Evolutionary conservation across 2,888 invertebrate species (phyloP).

Genomic region (Thyatira batis): DNA sequence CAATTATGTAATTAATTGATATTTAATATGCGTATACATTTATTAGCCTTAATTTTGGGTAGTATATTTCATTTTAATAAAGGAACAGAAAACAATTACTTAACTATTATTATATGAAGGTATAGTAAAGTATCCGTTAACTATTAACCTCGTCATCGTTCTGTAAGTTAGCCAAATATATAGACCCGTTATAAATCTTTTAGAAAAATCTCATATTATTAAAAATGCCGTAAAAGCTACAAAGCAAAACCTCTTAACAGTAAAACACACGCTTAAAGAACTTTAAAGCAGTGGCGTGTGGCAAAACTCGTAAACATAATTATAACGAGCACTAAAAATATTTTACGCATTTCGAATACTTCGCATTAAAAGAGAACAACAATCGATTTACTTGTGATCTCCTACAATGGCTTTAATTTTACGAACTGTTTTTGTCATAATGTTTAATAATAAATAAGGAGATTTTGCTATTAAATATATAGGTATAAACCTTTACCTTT

Average conservation of each 20-base stretch:
- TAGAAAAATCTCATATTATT: background rate
- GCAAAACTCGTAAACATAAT: slow-evolving; percentile 50
- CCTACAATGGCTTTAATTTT: slow-evolving; percentile 23
- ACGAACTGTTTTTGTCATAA: slow-evolving; percentile 11
- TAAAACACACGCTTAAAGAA: slow-evolving; percentile 41
- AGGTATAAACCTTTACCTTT: no score
- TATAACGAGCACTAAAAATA: slow-evolving; percentile 51
- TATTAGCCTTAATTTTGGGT: no score
- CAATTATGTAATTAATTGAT: no score
- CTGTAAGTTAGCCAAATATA: background rate
- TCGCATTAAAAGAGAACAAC: slow-evolving; percentile 29
- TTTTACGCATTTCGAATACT: slow-evolving; percentile 43
- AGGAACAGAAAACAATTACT: no score
- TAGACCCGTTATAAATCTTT: background rate
- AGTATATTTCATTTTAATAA: no score
- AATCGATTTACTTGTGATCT: slow-evolving; percentile 22
- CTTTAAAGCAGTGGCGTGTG: slow-evolving; percentile 47
- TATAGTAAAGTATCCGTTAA: no score
- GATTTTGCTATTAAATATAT: no score
- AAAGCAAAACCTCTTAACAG: slow-evolving; percentile 35
- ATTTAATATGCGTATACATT: no score
- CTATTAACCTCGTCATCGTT: background rate
- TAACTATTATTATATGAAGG: no score
- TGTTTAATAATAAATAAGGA: background rate
- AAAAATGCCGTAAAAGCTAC: slow-evolving; percentile 18